Evolutionary conservation across 2,113 vertebrate genomes (phyloP), one percentile per base, ranked within the genome.

Genomic region (Gadus macrocephalus): DNA sequence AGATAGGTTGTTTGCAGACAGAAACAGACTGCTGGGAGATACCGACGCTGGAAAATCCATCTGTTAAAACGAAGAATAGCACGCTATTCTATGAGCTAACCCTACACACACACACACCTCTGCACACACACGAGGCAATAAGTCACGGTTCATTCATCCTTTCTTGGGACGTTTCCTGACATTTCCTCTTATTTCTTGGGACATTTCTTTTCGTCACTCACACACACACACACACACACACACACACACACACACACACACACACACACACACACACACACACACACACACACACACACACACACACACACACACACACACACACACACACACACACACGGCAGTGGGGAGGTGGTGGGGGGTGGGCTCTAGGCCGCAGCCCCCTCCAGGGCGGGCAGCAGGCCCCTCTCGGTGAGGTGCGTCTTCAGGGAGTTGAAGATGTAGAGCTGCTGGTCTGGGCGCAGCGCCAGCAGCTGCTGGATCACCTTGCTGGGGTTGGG

Each of bases 401-500:
- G 49, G 2, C 96, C 97, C 80, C 90, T 95, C 86, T 98, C 96
- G 0, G 81, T 89, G 67, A 99, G 94, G 81, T 97, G 96, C 4
- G 94, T 84, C 86, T 93, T 98, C 8, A 99, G 91, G 0, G 94
- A 95, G 92, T 95, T 96, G 90, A 98, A 99, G 85, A 98, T 96
- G 90, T 95, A 89, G 8, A 99, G 93, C 91, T 99, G 97, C 87
- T 99, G 97, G 35, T 99, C 97, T 0, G 90, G 91, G 27, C 97
- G 90, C 74, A 99, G 83, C 22, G 96, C 96, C 78, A 99, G 84
- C 71, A 99, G 93, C 92, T 99, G 97, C 86, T 98, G 97, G 82
- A 99, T 94, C 79, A 99, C 93, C 75, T 96, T 98, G 86, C 87
- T 94, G 0, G 97, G 96, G 83, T 99, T 99, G 0, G 97, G 97